Evolutionary conservation across 30 jellyfish, hydroid and myxozoan species (phyloP), one percentile per base, ranked within the genome.

Genomic region (Hydractinia echinata): DNA sequence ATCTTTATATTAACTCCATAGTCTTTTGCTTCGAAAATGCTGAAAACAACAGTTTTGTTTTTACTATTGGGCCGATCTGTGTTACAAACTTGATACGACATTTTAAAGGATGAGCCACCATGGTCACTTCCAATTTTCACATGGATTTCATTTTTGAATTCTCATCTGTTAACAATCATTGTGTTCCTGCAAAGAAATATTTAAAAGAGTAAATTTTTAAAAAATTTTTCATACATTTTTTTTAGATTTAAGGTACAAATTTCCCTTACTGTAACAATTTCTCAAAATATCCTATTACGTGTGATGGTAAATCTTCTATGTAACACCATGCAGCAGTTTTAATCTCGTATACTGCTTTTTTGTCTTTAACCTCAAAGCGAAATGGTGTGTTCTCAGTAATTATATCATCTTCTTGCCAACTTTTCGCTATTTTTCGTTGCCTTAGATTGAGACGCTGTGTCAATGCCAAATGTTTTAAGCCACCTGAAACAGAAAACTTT

Each of bases 391-490:
- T 55, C 21, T 74, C 83, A 21, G 54, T 44, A 19, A 74, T 58
- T 0, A 74, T 49, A 48, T 74, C 83, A 0, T 74, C 83, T 30
- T 76, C 83, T 48, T 66, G 54, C 83, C 83, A 74, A 48, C 20
- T 30, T 74, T n/a, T 58, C 1, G 83, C 83, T 49, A 74, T 48
- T 13, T 13, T 58, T 2, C 76, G 61, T 58, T 74, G 68, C n/a
- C n/a, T 54, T 49, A 4, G 16, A 19, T 11, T 74, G 66, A 13
- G 68, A 74, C 8, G 83, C 83, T 10, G 83, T 44, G 74, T n/a
- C n/a, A n/a, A n/a, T n/a, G n/a, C n/a, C 21, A 73, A 44, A 44
- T 74, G 68, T 50, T 74, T 74, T 74, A 20, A 74, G 83, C 83
- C 68, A 74, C 72, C 71, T 74, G 61, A 4, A 18, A 66, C 21